Evolutionary conservation across 2,113 vertebrate genomes (phyloP).

Genomic region (Apaloderma vittatum): DNA sequence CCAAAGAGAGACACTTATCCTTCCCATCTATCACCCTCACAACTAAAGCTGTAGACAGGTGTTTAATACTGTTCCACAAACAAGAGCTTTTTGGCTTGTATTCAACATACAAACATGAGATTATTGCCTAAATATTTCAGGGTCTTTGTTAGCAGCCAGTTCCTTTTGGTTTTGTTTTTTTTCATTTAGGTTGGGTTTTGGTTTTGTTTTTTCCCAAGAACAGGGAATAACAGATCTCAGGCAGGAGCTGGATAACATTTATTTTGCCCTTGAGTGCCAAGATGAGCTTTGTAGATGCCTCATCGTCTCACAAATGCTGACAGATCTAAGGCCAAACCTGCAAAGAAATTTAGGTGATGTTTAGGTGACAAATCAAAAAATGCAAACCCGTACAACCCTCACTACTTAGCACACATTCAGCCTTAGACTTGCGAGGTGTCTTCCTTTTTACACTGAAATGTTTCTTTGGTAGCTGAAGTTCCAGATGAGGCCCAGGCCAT

Average conservation of each 20-base stretch:
- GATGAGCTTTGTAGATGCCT: background rate
- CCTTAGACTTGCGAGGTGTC: background rate
- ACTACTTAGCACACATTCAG: background rate
- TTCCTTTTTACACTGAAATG: background rate
- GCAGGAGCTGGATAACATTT: background rate
- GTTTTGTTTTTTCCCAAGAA: background rate
- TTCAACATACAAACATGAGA: conserved; percentile 39
- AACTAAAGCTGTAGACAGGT: conserved; percentile 14
- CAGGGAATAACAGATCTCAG: background rate
- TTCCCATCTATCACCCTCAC: conserved; percentile 16
- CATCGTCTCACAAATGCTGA: background rate
- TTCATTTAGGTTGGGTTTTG: background rate
- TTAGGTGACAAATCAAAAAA: background rate
- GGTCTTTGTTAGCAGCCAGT: conserved; percentile 26
- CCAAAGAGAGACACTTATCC: background rate
- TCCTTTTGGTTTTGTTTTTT: background rate
- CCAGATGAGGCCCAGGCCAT: background rate
- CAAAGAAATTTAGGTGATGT: background rate
- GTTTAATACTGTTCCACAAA: background rate
- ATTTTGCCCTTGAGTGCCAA: background rate
- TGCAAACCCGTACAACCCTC: background rate
- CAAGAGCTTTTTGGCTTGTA: conserved; percentile 33
- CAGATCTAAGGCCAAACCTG: background rate
- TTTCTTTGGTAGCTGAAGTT: background rate
- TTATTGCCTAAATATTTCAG: conserved; percentile 22